A percentile compares a stretch with the other conserved stretches of the same genome.
phyloP scores from a whole-genome alignment of 2,113 vertebrate genomes.

The Heterochromis multidens region DNA sequence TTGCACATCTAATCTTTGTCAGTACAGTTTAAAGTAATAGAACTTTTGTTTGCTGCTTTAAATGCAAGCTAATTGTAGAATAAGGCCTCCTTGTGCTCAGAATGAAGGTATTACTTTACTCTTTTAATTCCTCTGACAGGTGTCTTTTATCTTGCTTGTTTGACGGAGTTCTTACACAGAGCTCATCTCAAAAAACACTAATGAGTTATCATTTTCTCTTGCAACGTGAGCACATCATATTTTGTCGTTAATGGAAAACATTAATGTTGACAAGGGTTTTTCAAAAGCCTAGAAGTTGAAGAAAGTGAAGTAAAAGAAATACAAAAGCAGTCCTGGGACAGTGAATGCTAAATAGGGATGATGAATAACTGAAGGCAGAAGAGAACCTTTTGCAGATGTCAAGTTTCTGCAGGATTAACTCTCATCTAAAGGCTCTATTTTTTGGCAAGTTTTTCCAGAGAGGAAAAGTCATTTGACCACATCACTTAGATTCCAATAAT shows the following conservation, averaged over 20 bases:
- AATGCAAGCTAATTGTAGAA: not conserved
- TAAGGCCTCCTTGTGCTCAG: not conserved
- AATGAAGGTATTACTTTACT: not conserved
- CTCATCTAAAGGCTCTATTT: not conserved
- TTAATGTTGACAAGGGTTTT: not conserved
- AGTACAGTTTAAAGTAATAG: not conserved
- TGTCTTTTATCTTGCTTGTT: not conserved
- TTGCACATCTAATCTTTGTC: not conserved
- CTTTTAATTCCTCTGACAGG: not conserved
- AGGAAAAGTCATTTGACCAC: not conserved
- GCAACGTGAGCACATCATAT: not conserved
- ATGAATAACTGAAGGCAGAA: not conserved
- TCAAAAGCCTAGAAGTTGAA: not conserved
- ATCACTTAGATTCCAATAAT: not conserved
- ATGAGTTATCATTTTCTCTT: not conserved
- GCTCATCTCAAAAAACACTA: not conserved
- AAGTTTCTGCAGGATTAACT: not conserved
- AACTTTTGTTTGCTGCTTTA: not conserved
- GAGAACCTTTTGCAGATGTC: not conserved
- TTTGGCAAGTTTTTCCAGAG: not conserved
- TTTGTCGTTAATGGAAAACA: not conserved
- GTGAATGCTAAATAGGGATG: not conserved
- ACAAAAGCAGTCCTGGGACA: not conserved
- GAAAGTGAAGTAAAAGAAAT: not conserved
- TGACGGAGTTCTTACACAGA: not conserved